Percentiles rank a stretch among this genome's conserved stretches.
Evolutionary conservation across 2,797 vertebrate genomes (phyloP).

Genomic region (Odontamblyopus rebecca): DNA sequence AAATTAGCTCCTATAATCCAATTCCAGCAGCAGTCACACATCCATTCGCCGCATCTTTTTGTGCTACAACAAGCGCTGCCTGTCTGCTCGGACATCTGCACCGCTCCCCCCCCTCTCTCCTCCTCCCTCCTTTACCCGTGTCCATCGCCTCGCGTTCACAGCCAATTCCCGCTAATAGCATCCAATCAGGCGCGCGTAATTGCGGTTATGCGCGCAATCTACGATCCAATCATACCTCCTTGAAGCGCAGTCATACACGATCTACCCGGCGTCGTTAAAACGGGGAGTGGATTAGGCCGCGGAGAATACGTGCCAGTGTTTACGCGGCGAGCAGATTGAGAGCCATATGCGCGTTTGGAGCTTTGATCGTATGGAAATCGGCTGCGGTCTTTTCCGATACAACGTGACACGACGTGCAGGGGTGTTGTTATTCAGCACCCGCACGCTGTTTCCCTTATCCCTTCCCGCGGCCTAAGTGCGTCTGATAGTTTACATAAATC

Average conservation of each 20-base stretch:
- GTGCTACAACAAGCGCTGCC: conserved; percentile 21
- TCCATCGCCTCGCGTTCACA: conserved; percentile 44
- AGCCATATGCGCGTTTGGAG: conserved; percentile 57
- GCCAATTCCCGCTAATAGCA: conserved; percentile 66
- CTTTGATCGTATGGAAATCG: conserved; percentile 42
- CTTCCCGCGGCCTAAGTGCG: conserved; percentile 47
- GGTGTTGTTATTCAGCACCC: conserved; percentile 47
- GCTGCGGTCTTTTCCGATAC: conserved; percentile 22
- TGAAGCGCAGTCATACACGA: conserved; percentile 50
- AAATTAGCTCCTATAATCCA: conserved; percentile 94
- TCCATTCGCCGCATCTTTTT: conserved; percentile 41
- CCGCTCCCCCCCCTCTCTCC: conserved; percentile 83
- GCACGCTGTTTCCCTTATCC: neutral
- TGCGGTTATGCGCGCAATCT: conserved; percentile 62
- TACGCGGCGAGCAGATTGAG: conserved; percentile 27
- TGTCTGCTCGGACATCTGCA: conserved; percentile 86
- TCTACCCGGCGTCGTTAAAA: conserved; percentile 47
- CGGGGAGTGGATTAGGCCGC: conserved; percentile 60
- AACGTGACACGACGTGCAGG: conserved; percentile 2
- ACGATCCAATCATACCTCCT: conserved; percentile 58
- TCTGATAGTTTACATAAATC: conserved; percentile 80
- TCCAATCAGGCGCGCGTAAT: conserved; percentile 64
- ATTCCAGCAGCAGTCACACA: conserved; percentile 85
- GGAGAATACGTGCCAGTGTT: conserved; percentile 46
- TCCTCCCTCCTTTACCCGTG: conserved; percentile 27